Evolutionary conservation across 2,113 vertebrate species (phyloP).

Genomic region (Perognathus longimembris): DNA sequence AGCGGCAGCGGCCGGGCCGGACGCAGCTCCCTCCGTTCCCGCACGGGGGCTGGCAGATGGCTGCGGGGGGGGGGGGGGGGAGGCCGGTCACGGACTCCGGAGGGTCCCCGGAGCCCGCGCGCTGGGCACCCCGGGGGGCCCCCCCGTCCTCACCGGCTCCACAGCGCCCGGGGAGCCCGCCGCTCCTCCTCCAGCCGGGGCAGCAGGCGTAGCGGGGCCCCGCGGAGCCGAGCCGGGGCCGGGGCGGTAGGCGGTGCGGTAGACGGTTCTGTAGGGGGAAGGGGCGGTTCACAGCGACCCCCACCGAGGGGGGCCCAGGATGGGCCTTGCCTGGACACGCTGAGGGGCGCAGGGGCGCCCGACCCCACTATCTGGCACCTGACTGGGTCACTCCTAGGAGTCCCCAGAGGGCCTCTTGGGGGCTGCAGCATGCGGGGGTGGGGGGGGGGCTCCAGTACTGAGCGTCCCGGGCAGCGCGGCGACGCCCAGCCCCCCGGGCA

Average conservation of each 20-base stretch:
- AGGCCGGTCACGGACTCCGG: neutral
- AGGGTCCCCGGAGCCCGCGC: neutral
- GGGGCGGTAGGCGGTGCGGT: slow-evolving; percentile 90
- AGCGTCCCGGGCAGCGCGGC: too few species aligned
- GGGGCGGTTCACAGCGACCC: neutral
- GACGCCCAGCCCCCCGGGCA: too few species aligned
- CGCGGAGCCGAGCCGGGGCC: slow-evolving; percentile 75
- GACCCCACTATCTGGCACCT: too few species aligned
- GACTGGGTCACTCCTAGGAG: neutral
- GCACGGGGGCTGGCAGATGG: slow-evolving; percentile 89
- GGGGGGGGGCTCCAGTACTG: too few species aligned
- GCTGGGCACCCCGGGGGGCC: too few species aligned
- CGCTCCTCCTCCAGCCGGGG: slow-evolving; percentile 90
- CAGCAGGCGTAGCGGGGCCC: slow-evolving; percentile 89
- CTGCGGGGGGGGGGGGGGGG: slow-evolving; percentile 75
- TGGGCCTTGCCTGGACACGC: too few species aligned
- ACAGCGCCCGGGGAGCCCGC: slow-evolving; percentile 84
- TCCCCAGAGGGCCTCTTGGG: neutral
- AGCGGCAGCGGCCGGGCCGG: slow-evolving; percentile 89
- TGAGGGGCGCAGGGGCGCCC: neutral
- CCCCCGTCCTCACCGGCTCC: slow-evolving; percentile 89
- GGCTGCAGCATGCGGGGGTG: rapidly evolving
- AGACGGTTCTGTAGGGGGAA: slow-evolving; percentile 89
- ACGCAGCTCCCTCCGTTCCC: slow-evolving; percentile 91
- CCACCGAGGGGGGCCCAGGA: neutral